A percentile compares a stretch with the other conserved stretches of the same genome.
These are phyloP conservation scores for Oryzias curvinotus DNA, from an alignment of 2,113 vertebrate species.

Conservation along the genomic window DNA sequence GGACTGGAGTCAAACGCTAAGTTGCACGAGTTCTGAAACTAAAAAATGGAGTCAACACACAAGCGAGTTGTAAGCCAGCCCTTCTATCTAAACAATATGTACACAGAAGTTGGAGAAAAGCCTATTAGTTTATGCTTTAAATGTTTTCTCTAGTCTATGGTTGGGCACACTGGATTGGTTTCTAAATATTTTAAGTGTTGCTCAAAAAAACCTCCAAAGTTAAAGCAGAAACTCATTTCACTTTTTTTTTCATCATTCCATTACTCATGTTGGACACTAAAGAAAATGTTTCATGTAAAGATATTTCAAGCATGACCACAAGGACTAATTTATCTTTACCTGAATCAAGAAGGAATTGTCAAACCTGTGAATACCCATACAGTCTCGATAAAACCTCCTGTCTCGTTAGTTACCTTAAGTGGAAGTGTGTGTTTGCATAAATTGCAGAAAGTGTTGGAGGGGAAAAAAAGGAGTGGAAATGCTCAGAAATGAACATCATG, in stretches of 20 bases:
- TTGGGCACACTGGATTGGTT: no score
- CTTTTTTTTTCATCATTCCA: not conserved
- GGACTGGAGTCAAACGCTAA: constrained; percentile 25
- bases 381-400: not conserved
- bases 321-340: not conserved
- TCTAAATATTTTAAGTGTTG: no score
- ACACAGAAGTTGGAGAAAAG: no score
- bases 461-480: not conserved
- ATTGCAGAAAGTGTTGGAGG: constrained; percentile 1
- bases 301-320: not conserved
- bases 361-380: not conserved
- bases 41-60: constrained; percentile 23
- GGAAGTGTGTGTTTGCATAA: not conserved
- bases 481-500: constrained; percentile 56
- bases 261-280: not conserved
- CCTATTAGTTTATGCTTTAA: no score
- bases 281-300: constrained; percentile 7
- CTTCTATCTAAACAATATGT: no score
- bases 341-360: not conserved
- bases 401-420: not conserved
- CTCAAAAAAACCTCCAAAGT: no score
- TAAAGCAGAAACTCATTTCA: no score
- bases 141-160: no score
- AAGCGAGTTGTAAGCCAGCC: not conserved
- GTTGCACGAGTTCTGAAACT: constrained; percentile 10